Conservation (phyloP, 1,140 invertebrate genomes). For the Cotesia vestalis region DNA sequence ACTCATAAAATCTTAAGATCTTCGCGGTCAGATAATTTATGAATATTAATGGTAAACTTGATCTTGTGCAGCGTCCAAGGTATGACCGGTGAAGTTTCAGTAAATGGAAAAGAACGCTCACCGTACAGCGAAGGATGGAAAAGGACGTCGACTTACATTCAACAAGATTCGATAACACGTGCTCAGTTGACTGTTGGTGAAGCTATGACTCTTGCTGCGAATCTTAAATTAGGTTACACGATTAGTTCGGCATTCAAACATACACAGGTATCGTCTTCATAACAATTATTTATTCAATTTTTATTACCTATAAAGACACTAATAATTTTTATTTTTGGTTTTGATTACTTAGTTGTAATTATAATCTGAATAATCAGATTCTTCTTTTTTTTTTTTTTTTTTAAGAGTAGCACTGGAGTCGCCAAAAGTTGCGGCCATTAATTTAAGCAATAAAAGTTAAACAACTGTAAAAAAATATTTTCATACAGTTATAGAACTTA, state of each 20-base stretch:
- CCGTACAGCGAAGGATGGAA: conserved; percentile 74
- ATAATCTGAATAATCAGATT: too few relatives aligned
- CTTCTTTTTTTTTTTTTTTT: too few relatives aligned
- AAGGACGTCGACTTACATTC: conserved; percentile 89
- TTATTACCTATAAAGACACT: neutral
- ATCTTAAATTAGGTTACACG: conserved; percentile 80
- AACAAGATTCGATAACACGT: conserved; percentile 87
- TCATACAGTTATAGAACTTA: too few relatives aligned
- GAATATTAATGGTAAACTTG: conserved; percentile 21
- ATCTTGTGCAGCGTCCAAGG: conserved; percentile 65
- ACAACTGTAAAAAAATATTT: too few relatives aligned
- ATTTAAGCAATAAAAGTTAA: too few relatives aligned
- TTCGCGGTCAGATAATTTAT: neutral
- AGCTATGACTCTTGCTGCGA: conserved; percentile 84
- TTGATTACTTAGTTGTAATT: too few relatives aligned
- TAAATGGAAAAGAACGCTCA: conserved; percentile 80
- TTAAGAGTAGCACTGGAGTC: too few relatives aligned
- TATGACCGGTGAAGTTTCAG: conserved; percentile 73
- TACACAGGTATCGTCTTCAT: conserved; percentile 52
- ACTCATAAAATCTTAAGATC: neutral
- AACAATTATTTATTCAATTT: neutral
- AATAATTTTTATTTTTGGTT: neutral
- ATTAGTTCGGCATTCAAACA: conserved; percentile 62
- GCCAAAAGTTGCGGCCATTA: too few relatives aligned
- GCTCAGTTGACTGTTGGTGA: conserved; percentile 83